Percentiles rank a stretch among this genome's conserved stretches.
phyloP scores from a whole-genome alignment of 2,113 vertebrate genomes.

The Promerops cafer region DNA sequence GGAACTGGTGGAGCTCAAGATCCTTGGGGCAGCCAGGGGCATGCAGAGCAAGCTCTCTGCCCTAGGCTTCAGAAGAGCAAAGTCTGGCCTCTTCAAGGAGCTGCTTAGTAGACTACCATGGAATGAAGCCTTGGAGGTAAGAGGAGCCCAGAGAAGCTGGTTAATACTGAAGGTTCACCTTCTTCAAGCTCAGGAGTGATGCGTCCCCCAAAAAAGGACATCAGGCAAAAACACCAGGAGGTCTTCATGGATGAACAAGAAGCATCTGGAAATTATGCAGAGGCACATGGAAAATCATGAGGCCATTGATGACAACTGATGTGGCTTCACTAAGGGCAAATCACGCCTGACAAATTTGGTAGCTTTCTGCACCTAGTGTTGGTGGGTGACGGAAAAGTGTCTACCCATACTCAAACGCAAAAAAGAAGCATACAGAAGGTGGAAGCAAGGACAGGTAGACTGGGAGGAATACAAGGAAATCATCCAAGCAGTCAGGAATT shows the following conservation, averaged over 20 bases:
- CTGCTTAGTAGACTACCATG: background rate
- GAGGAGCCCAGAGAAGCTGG: background rate
- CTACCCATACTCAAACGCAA: background rate
- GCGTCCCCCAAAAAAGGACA: accelerated
- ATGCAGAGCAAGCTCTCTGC: background rate
- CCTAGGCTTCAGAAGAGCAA: background rate
- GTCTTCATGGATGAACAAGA: background rate
- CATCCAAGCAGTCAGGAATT: background rate
- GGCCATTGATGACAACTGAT: background rate
- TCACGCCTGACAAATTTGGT: background rate
- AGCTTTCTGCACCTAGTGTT: background rate
- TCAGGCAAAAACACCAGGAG: background rate
- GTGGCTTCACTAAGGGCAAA: background rate
- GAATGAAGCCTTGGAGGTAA: background rate
- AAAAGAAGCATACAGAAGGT: background rate
- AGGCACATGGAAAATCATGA: background rate
- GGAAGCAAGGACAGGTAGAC: background rate
- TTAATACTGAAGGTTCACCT: background rate
- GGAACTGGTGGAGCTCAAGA: background rate
- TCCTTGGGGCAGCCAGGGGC: background rate
- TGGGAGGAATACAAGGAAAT: background rate
- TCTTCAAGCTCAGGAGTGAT: background rate
- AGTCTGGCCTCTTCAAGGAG: background rate
- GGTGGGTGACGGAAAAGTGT: background rate
- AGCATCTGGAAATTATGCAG: background rate